Conservation (phyloP, 2,797 vertebrate genomes). For the Lacerta agilis region DNA sequence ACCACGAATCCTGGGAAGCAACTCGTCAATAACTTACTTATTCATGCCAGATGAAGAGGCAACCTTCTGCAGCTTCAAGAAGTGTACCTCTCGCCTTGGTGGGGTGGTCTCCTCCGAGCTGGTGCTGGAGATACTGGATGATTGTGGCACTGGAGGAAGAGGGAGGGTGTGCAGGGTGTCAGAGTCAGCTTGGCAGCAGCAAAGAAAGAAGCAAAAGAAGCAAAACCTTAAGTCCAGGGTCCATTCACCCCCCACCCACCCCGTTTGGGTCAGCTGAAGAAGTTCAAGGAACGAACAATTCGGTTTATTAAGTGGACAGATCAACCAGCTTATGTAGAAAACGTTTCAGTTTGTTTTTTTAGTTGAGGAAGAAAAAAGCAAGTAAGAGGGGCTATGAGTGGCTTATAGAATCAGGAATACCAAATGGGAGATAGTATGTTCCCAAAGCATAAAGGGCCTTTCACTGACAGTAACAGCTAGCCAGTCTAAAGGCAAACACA, state of each 20-base stretch:
- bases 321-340: background rate
- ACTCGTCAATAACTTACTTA: constrained; percentile 62
- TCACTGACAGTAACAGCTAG: background rate
- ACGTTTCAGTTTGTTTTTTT: background rate
- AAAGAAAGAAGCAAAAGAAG: no score
- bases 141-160: constrained; percentile 17
- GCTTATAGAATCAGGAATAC: background rate
- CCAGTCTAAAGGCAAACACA: no score
- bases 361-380: no score
- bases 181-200: background rate
- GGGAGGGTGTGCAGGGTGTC: constrained; percentile 21
- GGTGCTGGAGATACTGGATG: constrained; percentile 39
- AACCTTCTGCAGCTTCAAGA: constrained; percentile 87
- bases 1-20: no score
- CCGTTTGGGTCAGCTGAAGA: background rate
- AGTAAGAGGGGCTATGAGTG: no score
- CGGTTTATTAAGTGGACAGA: background rate
- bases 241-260: background rate
- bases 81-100: constrained; percentile 77
- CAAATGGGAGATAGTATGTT: background rate
- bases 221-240: background rate
- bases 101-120: constrained; percentile 82
- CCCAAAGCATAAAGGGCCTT: background rate
- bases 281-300: background rate
- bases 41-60: constrained; percentile 82